A percentile compares a stretch with the other conserved stretches of the same genome.
Evolutionary conservation across 2,113 vertebrate species (phyloP).

Genomic region (Microtus oregoni): DNA sequence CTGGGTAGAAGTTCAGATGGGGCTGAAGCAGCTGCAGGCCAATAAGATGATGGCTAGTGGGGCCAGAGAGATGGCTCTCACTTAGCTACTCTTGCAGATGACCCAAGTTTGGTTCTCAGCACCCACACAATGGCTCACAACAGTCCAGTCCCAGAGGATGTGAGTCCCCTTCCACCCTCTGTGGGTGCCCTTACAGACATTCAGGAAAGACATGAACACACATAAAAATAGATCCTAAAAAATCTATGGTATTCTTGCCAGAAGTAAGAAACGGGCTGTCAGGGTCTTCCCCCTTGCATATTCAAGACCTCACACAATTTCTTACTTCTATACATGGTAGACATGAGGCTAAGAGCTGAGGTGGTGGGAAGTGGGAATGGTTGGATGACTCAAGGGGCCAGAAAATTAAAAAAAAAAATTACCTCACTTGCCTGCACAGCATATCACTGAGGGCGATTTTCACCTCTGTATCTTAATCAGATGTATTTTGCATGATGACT

Average conservation of each 20-base stretch:
- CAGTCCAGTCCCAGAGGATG: neutral
- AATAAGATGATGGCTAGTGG: neutral
- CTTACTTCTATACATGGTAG: neutral
- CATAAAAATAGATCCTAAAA: neutral
- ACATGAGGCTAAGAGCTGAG: neutral
- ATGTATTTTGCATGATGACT: neutral
- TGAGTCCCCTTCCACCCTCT: neutral
- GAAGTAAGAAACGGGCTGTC: neutral
- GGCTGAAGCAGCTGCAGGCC: neutral
- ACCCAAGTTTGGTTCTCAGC: neutral
- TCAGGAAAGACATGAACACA: too few species aligned
- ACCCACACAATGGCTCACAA: neutral
- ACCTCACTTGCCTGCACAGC: neutral
- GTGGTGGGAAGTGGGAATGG: neutral
- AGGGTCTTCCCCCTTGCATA: rapidly evolving
- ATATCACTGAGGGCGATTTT: too few species aligned
- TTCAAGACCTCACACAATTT: neutral
- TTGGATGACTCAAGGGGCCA: neutral
- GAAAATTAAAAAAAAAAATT: neutral
- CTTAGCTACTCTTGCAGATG: neutral
- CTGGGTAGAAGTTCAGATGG: neutral
- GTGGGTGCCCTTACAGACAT: neutral
- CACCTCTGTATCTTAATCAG: neutral
- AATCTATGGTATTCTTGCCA: neutral
- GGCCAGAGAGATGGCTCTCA: too few species aligned